Base-by-base conservation (phyloP, 2,888 invertebrate species). In the Alsophila aescularia region DNA sequence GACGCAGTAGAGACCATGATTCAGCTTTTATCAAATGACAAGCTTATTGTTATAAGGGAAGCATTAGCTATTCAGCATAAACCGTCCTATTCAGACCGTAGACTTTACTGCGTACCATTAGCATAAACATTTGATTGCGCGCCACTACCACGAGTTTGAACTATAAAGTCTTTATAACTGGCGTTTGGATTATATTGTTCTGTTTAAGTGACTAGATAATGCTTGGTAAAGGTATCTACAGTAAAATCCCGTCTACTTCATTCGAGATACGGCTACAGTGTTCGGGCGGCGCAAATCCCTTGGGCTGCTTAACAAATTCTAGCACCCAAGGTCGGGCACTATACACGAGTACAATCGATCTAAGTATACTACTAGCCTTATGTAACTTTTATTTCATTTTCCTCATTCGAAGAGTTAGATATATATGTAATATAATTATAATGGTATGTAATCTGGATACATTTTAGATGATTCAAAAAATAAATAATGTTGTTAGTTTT, bases 81-180 rank as follows among this genome's bases (percentile, higher is more conserved):
- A 13, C 44, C 44, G 40, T 39, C n/a, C 9, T 5, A 7, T 10
- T n/a, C 48, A 45, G 43, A 49, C 53, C 42, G 57, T 59, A 54
- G 32, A 49, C 16, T 60, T 58, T 62, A 64, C 44, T 51, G 55
- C 35, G 52, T 48, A 18, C 75, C 75, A 78, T 79, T 74, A 78
- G 74, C 78, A 70, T 79, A 74, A 79, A 78, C 71, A 75, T 78
- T 78, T 77, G 77, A 78, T 76, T 70, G 76, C 62, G 56, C 53
- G 60, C 60, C 60, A 63, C 31, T 34, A 21, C 13, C 24, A 63
- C 71, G 69, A 70, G 70, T 65, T 62, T 72, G 64, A 58, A 61
- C 71, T 44, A 72, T 70, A 75, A 77, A 69, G 59, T 55, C 61
- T 78, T 77, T 73, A 73, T 72, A 69, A 64, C 68, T 60, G 67